Base-by-base conservation (phyloP, 2,113 vertebrate species). In the Polyodon spathula region DNA sequence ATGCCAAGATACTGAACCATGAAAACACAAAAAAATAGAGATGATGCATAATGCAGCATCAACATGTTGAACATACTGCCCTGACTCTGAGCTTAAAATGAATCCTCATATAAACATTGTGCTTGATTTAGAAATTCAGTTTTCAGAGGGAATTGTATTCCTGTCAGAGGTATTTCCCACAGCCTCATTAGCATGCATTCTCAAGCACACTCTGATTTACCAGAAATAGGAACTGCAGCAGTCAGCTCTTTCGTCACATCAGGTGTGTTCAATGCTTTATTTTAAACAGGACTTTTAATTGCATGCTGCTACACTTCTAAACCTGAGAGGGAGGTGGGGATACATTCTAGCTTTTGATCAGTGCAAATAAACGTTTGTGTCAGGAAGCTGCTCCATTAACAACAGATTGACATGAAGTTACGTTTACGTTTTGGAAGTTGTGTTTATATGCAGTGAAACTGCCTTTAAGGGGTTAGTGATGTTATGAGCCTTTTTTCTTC, bases 161-260 rank as follows among this genome's bases (percentile, higher is more conserved):
- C 27, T 5, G 54, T 15, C 54, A 27, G 48, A 3, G 56, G 55
- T 17, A 46, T 66, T 12, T 58, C 38, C 48, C 37, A 7, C 48
- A 1, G 39, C 56, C 43, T 58, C 17, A 27, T 8, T 52, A 52
- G 41, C 56, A 54, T 38, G 56, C 60, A 58, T 38, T 37, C 41
- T 63, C 48, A 50, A 65, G 64, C 53, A 17, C 38, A 65, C 41
- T 8, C 6, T 4, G 17, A 44, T n/a, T 66, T 48, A 42, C 51
- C 61, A 44, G 59, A 63, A 66, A 62, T 66, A 62, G 48, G 16
- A 55, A 37, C 53, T 27, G 53, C 10, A 10, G 53, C 10, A 16
- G 4, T 55, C 44, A 17, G 17, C 37, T 37, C 7, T 2, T 37
- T 55, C 11, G 53, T 38, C 53, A 55, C 37, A 55, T 55, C 6